phyloP scores from a whole-genome alignment of 1,140 invertebrate species.

The Drosophila insularis region DNA sequence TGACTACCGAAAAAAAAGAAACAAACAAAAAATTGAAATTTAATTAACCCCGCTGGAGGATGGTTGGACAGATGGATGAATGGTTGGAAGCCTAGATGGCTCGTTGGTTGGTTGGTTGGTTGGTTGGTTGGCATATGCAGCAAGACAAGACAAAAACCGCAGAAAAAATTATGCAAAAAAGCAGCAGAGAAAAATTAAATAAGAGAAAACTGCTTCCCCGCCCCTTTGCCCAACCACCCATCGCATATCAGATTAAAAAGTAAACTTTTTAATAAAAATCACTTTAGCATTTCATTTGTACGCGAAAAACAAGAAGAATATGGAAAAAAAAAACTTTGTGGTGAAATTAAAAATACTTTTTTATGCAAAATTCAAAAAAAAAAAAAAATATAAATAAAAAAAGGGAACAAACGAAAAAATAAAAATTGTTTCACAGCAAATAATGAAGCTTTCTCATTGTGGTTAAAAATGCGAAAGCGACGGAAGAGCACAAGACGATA shows the following conservation, averaged over 20 bases:
- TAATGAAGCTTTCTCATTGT: constrained; percentile 60
- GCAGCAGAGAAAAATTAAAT: constrained; percentile 28
- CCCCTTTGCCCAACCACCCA: too few relatives aligned
- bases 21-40: constrained; percentile 54
- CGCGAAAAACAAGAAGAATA: constrained; percentile 29
- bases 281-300: constrained; percentile 72
- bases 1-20: constrained; percentile 11
- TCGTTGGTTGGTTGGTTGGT: not conserved
- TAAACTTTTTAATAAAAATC: constrained; percentile 78
- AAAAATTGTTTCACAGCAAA: constrained; percentile 46
- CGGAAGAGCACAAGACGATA: constrained; percentile 4
- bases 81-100: not conserved
- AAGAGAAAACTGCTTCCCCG: not conserved
- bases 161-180: constrained; percentile 41
- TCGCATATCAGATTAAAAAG: constrained; percentile 71
- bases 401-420: constrained; percentile 40
- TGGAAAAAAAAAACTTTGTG: constrained; percentile 67
- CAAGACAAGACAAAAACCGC: constrained; percentile 21
- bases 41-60: constrained; percentile 57
- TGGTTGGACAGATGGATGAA: not conserved
- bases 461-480: constrained; percentile 20
- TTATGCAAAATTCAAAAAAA: constrained; percentile 45
- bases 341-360: constrained; percentile 75
- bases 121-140: constrained; percentile 33
- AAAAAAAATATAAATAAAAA: constrained; percentile 68